Conservation (phyloP, 2,888 invertebrate species). For the Ichneumoninae sp. region DNA sequence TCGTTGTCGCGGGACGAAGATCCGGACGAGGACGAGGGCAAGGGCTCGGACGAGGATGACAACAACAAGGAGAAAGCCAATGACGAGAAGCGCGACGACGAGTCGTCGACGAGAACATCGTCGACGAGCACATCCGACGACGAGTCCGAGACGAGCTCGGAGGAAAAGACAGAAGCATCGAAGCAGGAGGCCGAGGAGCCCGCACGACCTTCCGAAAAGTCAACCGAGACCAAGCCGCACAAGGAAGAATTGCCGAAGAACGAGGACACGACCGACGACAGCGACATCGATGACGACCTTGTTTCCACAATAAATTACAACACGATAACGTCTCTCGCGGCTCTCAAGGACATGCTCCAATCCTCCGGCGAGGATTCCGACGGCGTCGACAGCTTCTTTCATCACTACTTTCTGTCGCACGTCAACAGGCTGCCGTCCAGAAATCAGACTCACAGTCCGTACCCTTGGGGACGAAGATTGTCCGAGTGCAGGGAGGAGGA, state of each 20-base stretch:
- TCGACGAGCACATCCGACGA: constrained; percentile 81
- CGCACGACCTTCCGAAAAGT: constrained; percentile 6
- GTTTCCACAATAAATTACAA: constrained; percentile 89
- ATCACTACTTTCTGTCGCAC: constrained; percentile 90
- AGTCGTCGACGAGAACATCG: constrained; percentile 77
- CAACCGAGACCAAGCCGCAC: constrained; percentile 40
- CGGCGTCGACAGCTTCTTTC: constrained; percentile 87
- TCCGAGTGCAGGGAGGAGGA: constrained; percentile 95
- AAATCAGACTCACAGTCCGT: constrained; percentile 84
- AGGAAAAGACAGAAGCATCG: constrained; percentile 80
- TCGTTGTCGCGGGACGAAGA: constrained; percentile 69
- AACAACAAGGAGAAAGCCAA: constrained; percentile 69
- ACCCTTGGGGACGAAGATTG: constrained; percentile 86
- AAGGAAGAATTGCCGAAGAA: constrained; percentile 72
- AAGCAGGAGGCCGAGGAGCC: constrained; percentile 69
- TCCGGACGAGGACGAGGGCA: constrained; percentile 71
- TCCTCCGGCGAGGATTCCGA: constrained; percentile 86
- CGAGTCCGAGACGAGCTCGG: constrained; percentile 81
- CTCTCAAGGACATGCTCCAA: constrained; percentile 89
- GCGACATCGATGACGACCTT: constrained; percentile 88
- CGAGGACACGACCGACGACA: constrained; percentile 84
- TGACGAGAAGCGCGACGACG: constrained; percentile 77
- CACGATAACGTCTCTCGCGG: constrained; percentile 89
- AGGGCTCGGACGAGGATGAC: constrained; percentile 70
- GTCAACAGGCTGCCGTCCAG: constrained; percentile 89